phyloP scores from a whole-genome alignment of 64 coral and sea anemone genomes.

The Montipora capricornis region DNA sequence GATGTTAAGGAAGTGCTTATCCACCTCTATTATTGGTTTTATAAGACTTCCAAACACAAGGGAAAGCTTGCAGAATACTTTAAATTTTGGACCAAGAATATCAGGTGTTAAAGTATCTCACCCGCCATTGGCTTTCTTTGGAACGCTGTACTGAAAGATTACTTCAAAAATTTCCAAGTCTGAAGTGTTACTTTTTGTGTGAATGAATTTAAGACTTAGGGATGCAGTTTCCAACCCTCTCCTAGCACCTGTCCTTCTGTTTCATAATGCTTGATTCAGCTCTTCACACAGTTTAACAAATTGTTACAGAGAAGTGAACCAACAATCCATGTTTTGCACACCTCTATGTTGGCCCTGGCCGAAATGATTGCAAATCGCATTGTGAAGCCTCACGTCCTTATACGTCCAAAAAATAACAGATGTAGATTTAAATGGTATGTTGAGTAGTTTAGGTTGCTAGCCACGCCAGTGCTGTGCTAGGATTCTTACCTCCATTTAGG shows the following conservation, averaged over 20 bases:
- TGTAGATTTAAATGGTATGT: constrained; percentile 26
- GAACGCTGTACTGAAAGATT: background rate
- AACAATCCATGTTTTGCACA: background rate
- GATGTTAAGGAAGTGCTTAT: constrained; percentile 25
- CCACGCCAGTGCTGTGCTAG: too few species aligned
- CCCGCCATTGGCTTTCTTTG: background rate
- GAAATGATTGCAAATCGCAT: constrained; percentile 58
- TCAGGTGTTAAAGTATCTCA: constrained; percentile 37
- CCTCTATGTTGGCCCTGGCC: constrained; percentile 14
- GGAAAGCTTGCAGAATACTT: constrained; percentile 25
- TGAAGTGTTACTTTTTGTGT: too few species aligned
- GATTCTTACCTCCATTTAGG: too few species aligned
- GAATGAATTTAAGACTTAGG: too few species aligned
- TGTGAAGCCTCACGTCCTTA: constrained; percentile 37
- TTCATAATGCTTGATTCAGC: background rate
- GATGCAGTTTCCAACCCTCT: too few species aligned
- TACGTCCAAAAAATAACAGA: constrained; percentile 3
- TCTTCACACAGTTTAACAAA: background rate
- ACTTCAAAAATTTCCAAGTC: too few species aligned
- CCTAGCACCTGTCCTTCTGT: background rate
- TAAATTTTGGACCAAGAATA: constrained; percentile 54
- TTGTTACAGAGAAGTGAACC: background rate
- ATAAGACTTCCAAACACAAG: constrained; percentile 10
- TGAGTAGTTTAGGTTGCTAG: too few species aligned
- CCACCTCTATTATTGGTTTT: constrained; percentile 40